Percentiles rank a stretch among this genome's conserved stretches.
These are phyloP conservation scores for Cacoxenus indagator DNA, from an alignment of 2,888 invertebrate species.

Conservation along the genomic window DNA sequence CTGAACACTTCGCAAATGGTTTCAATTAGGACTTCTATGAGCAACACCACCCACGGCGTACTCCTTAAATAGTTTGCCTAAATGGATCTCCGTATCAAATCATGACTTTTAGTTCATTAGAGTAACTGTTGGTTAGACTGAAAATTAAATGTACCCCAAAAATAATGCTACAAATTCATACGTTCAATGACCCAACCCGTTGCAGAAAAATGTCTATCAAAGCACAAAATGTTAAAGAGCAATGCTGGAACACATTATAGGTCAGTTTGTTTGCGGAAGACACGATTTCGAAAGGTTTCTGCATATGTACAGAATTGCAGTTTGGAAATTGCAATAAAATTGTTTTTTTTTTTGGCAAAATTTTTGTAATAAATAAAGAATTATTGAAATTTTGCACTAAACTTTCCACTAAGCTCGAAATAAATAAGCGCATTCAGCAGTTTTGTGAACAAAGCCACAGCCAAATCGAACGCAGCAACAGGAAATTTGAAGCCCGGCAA, in stretches of 20 bases:
- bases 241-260: neutral
- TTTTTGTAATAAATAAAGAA: neutral
- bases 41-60: too few species aligned
- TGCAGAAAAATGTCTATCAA: neutral
- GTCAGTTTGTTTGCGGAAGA: conserved; percentile 14
- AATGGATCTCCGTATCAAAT: too few species aligned
- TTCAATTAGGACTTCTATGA: too few species aligned
- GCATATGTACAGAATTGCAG: neutral
- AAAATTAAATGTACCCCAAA: too few species aligned
- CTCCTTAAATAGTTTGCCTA: too few species aligned
- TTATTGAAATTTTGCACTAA: neutral
- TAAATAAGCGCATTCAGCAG: conserved; percentile 1
- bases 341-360: too few species aligned
- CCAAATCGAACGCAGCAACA: conserved; percentile 35
- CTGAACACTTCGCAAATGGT: too few species aligned
- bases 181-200: neutral
- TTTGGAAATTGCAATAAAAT: neutral
- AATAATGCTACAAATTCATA: neutral
- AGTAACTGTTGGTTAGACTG: too few species aligned
- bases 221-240: neutral
- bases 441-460: neutral
- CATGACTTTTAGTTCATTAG: too few species aligned
- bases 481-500: conserved; percentile 59
- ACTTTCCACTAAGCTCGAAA: conserved; percentile 7
- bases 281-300: conserved; percentile 3